A percentile compares a stretch with the other conserved stretches of the same genome.
Evolutionary conservation across 2,113 vertebrate genomes (phyloP).

Genomic region (Dipodomys merriami): DNA sequence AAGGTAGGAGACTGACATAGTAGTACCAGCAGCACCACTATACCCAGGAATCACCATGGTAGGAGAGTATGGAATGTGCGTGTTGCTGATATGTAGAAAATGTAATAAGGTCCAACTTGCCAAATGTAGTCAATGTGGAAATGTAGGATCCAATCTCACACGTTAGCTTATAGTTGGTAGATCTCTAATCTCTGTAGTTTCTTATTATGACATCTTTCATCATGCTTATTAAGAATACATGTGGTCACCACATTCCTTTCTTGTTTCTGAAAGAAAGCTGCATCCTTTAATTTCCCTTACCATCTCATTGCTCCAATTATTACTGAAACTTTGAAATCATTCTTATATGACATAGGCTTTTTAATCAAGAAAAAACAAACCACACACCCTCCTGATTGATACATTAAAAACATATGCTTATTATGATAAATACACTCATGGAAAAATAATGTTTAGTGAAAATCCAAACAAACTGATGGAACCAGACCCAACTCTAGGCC

Average conservation of each 20-base stretch:
- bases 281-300: slow-evolving; percentile 82
- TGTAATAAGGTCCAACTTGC: slow-evolving; percentile 79
- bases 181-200: slow-evolving; percentile 79
- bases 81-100: not conserved
- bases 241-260: slow-evolving; percentile 87
- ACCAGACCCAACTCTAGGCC: not conserved
- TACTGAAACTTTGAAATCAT: slow-evolving; percentile 79
- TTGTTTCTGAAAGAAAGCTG: slow-evolving; percentile 75
- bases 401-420: slow-evolving; percentile 76
- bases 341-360: slow-evolving; percentile 73
- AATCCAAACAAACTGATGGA: slow-evolving; percentile 63
- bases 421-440: slow-evolving; percentile 60
- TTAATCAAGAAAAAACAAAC: slow-evolving; percentile 83
- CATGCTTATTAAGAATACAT: slow-evolving; percentile 85
- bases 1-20: not conserved
- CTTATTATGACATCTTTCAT: slow-evolving; percentile 86
- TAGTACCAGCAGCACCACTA: too few relatives aligned
- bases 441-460: slow-evolving; percentile 7
- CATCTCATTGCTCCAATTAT: slow-evolving; percentile 77
- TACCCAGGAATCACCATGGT: not conserved
- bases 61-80: not conserved
- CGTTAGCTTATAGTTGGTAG: slow-evolving; percentile 77
- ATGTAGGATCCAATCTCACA: slow-evolving; percentile 83
- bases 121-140: slow-evolving; percentile 72
- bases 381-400: slow-evolving; percentile 74